Evolutionary conservation across 30 jellyfish, hydroid and myxozoan species (phyloP), one percentile per base, ranked within the genome.

Genomic region (Mastigias papua): DNA sequence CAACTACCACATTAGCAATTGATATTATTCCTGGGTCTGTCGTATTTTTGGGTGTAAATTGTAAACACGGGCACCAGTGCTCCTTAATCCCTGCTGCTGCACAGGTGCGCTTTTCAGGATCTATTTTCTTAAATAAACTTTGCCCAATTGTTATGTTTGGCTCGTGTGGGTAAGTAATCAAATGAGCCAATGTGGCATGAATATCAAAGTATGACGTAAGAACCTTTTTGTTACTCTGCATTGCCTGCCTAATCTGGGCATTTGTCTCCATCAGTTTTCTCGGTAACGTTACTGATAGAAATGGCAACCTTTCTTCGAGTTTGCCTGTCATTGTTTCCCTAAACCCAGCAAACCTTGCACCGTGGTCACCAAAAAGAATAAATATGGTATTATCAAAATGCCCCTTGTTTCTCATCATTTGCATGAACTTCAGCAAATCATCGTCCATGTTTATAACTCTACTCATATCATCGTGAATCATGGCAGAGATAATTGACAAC

Each of bases 261-360:
- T 86, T 21, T 26, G 29, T 37, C 9, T 35, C 26, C 27, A 27
- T 22, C 37, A 92, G 27, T n/a, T 62, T 15, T 16, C 60, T 32
- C 16, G 98, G 95, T 20, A 86, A 69, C 15, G 97, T 86, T 0
- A 92, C 65, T 0, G 97, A 86, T 51, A 92, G 54, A 68, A 86
- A 92, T 0, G 98, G 98, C 72, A 92, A 79, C 70, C 98, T 86
- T 66, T 92, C 98, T 80, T 92, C 98, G 84, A 92, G 57, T 42
- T 92, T 92, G 20, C 98, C 98, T 10, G 84, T 85, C 72, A 92
- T 30, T 20, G 98, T 78, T 28, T 88, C 90, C 46, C 98, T 76
- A 62, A 92, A 92, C 22, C 84, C 98, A 0, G 86, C 76, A 9
- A 81, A 64, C 42, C 98, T 78, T 9, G 86, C 89, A 2, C 98